A percentile compares a stretch with the other conserved stretches of the same genome.
phyloP scores from a whole-genome alignment of 2,888 invertebrate genomes.

The Lepidocyrtoides sp. region DNA sequence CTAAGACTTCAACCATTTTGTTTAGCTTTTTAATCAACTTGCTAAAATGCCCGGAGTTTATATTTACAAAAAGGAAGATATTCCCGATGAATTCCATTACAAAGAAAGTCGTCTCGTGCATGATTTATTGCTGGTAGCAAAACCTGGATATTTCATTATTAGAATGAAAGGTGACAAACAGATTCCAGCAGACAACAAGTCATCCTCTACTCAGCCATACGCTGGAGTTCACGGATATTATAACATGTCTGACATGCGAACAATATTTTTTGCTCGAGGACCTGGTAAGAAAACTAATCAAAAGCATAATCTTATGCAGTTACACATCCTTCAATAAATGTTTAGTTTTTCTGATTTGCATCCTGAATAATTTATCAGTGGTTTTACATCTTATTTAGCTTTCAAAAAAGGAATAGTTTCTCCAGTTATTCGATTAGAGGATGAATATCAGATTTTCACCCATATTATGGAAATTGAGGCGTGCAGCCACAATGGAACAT shows the following conservation, averaged over 20 bases:
- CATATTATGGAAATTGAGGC: constrained; percentile 86
- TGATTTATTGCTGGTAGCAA: constrained; percentile 87
- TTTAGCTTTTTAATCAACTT: constrained; percentile 32
- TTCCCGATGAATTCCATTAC: constrained; percentile 87
- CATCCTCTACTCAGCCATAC: constrained; percentile 73
- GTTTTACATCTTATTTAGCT: constrained; percentile 84
- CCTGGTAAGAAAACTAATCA: constrained; percentile 84
- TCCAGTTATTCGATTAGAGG: constrained; percentile 87
- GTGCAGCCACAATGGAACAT: constrained; percentile 86
- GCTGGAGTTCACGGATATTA: constrained; percentile 85
- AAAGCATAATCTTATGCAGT: background rate
- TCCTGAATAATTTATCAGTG: background rate
- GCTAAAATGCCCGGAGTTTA: constrained; percentile 83
- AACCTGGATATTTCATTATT: constrained; percentile 86
- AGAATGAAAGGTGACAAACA: constrained; percentile 81
- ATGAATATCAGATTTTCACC: constrained; percentile 87
- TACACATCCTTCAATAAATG: too few relatives aligned
- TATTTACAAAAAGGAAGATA: constrained; percentile 86
- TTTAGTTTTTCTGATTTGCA: background rate
- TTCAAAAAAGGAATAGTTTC: constrained; percentile 86
- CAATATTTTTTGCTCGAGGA: constrained; percentile 86
- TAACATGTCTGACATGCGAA: constrained; percentile 85
- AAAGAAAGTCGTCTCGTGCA: constrained; percentile 86
- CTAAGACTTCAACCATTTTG: too few relatives aligned
- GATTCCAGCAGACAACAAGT: constrained; percentile 74